These are phyloP conservation scores for Parascotia fuliginaria DNA, from an alignment of 2,888 invertebrate species.

Conservation along the genomic window DNA sequence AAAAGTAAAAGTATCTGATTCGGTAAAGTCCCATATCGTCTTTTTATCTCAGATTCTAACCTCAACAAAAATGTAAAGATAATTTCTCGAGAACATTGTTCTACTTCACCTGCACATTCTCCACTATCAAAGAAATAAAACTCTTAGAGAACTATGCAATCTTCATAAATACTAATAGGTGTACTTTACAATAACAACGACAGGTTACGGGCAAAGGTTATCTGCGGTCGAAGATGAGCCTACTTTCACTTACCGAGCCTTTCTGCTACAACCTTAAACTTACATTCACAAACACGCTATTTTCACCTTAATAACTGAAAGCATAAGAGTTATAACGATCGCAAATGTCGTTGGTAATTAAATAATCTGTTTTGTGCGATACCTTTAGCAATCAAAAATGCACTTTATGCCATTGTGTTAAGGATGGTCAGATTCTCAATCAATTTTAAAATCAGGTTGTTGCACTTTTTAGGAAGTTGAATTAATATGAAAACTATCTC, in stretches of 20 bases:
- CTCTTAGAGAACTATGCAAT: conserved; percentile 42
- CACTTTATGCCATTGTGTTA: conserved; percentile 28
- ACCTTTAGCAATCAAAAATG: conserved; percentile 35
- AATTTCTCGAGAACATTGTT: conserved; percentile 5
- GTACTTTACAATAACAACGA: conserved; percentile 74
- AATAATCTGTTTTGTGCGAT: conserved; percentile 48
- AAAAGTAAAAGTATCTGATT: too few relatives aligned
- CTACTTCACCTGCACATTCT: conserved; percentile 22
- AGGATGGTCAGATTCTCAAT: conserved; percentile 14
- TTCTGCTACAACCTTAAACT: conserved; percentile 32
- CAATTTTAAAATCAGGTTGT: conserved; percentile 35
- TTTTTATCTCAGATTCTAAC: not conserved
- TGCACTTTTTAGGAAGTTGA: conserved; percentile 43
- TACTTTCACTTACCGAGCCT: conserved; percentile 73
- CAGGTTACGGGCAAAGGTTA: conserved; percentile 78
- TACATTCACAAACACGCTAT: conserved; percentile 9
- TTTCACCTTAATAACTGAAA: not conserved
- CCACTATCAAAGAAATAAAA: conserved; percentile 34
- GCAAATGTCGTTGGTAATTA: conserved; percentile 38
- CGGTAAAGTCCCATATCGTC: too few relatives aligned
- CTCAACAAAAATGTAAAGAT: not conserved
- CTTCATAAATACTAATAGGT: conserved; percentile 63
- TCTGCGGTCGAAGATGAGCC: conserved; percentile 75
- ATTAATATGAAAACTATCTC: conserved; percentile 43
- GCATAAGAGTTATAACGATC: not conserved